These are phyloP conservation scores for Drosophila melanogaster DNA, from an alignment of 1,140 invertebrate species.

Conservation along the genomic window Release_6_plus_ISO1_MT NT_033777.3:8120001-8120500, in stretches of 20 bases:
- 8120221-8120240: slow-evolving; percentile 6
- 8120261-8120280: neutral
- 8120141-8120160: slow-evolving; percentile 58
- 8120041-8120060: neutral
- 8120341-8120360: neutral
- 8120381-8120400: neutral
- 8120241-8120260: neutral
- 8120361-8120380: slow-evolving; percentile 1
- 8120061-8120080: slow-evolving; percentile 32
- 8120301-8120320: neutral
- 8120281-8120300: neutral
- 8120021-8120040: slow-evolving; percentile 21
- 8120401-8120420: neutral
- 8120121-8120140: slow-evolving; percentile 49
- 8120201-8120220: slow-evolving; percentile 15
- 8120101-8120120: slow-evolving; percentile 62
- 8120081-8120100: slow-evolving; percentile 62
- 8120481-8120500: slow-evolving; percentile 53
- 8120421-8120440: neutral
- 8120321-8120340: neutral
- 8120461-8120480: slow-evolving; percentile 33
- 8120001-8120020: slow-evolving; percentile 64
- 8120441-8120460: neutral
- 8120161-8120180: slow-evolving; percentile 46
- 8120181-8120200: slow-evolving; percentile 44